Evolutionary conservation across 2,113 vertebrate genomes (phyloP), one percentile per base, ranked within the genome.

Genomic region (Pitta sordida): DNA sequence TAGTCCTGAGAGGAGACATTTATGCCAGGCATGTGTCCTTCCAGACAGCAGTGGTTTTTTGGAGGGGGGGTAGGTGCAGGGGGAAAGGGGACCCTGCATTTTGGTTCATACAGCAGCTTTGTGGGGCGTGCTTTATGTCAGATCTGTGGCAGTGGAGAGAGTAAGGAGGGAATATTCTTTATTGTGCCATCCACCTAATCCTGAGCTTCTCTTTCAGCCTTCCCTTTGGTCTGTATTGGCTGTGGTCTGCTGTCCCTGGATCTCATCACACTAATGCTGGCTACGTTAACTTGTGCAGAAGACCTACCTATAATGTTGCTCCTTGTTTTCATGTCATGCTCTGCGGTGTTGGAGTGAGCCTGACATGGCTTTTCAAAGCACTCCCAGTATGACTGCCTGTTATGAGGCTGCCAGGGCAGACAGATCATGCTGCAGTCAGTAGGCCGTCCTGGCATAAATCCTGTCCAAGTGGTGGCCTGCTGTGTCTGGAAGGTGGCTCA

Each of bases 181-280:
- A 0, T 15, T 49, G 20, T 78, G 56, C 51, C 64, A 49, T 52
- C 58, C 23, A 7, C 41, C 39, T 23, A 13, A 3, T 22, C 7
- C 14, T 24, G 56, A 16, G 26, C 39, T 37, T 18, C 23, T 62
- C 0, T 34, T 10, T 6, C 41, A 11, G 23, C 2, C 13, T 41
- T 51, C 32, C 43, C 27, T 44, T 80, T 63, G 41, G 39, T 39
- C 68, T 63, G 12, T 34, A 34, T 12, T 0, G 3, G 2, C 13
- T 2, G 0, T 4, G 2, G 3, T 16, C 24, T 49, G 21, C 23
- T 88, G 41, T 55, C 15, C 3, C 1, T 9, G 43, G 36, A 6
- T 68, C 43, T 59, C 48, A 8, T 11, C 12, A 4, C 10, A 13
- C 11, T 18, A 1, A 1, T 39, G 30, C 44, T 56, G 23, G 36